Evolutionary conservation across 2,797 vertebrate species (phyloP).

Genomic region (Hydrophis major): DNA sequence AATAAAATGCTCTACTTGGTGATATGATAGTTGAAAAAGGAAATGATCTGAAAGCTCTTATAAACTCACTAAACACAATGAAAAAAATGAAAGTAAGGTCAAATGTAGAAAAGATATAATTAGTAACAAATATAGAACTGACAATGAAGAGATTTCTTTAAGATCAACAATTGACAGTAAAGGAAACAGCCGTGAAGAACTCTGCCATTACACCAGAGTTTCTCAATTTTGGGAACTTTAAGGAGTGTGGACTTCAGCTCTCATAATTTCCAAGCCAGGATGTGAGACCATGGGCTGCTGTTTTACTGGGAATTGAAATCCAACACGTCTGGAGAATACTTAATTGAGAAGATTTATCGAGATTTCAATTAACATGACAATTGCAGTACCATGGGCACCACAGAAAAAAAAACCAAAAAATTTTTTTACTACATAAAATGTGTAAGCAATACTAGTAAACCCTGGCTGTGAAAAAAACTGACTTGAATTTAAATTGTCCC

Average conservation of each 20-base stretch:
- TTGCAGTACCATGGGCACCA: background rate
- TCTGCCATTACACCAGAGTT: background rate
- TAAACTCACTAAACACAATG: background rate
- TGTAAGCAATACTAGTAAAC: slow-evolving; percentile 53
- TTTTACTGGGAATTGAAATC: background rate
- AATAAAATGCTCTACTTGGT: background rate
- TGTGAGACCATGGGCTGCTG: background rate
- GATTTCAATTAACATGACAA: background rate
- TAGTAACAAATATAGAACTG: background rate
- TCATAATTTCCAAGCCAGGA: background rate
- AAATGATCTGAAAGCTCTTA: background rate
- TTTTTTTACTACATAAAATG: background rate
- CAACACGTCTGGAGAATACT: background rate
- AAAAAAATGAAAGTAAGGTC: background rate
- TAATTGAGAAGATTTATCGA: background rate
- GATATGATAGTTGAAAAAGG: background rate
- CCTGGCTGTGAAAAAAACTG: slow-evolving; percentile 54
- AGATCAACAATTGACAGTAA: background rate
- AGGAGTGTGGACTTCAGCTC: background rate
- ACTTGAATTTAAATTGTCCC: slow-evolving; percentile 47
- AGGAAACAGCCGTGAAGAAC: background rate
- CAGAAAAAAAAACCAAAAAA: background rate
- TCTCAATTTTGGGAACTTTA: background rate
- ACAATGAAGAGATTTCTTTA: background rate
- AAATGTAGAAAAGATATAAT: background rate